phyloP scores from a whole-genome alignment of 2,113 vertebrate genomes.

The Talpa occidentalis region DNA sequence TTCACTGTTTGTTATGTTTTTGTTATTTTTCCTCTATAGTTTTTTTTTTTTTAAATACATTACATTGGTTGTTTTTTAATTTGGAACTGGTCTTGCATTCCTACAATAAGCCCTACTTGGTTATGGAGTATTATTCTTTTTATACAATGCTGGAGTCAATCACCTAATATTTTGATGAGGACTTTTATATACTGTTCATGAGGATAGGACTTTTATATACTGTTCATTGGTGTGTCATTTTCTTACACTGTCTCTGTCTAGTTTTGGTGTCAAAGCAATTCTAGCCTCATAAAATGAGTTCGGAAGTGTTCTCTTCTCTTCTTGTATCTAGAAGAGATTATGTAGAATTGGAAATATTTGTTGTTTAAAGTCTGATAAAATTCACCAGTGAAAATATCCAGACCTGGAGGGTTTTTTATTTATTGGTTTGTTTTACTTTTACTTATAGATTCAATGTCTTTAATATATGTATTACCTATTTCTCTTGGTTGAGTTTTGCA shows the following conservation, averaged over 20 bases:
- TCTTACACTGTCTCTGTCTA: not conserved
- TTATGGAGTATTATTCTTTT: not conserved
- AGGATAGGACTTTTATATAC: not conserved
- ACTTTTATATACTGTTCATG: not conserved
- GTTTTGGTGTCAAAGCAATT: not conserved
- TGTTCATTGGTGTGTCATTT: constrained; percentile 33
- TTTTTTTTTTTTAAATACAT: constrained; percentile 24
- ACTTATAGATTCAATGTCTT: not conserved
- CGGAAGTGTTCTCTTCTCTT: not conserved
- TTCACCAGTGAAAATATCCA: not conserved
- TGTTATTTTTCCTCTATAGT: not conserved
- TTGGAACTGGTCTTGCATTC: not conserved
- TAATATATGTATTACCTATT: not conserved
- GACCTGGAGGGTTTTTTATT: not conserved
- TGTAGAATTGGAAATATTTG: not conserved
- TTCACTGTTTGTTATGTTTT: not conserved
- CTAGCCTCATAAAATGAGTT: not conserved
- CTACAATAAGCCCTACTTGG: not conserved
- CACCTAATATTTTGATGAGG: not conserved
- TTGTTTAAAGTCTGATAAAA: not conserved
- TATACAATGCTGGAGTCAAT: not conserved
- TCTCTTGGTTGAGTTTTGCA: not conserved
- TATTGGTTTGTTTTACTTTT: not conserved
- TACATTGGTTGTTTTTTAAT: not conserved
- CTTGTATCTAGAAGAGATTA: not conserved